A percentile compares a stretch with the other conserved stretches of the same genome.
Evolutionary conservation across 1,140 invertebrate genomes (phyloP).

Genomic region (Pseudomyrmex gracilis): DNA sequence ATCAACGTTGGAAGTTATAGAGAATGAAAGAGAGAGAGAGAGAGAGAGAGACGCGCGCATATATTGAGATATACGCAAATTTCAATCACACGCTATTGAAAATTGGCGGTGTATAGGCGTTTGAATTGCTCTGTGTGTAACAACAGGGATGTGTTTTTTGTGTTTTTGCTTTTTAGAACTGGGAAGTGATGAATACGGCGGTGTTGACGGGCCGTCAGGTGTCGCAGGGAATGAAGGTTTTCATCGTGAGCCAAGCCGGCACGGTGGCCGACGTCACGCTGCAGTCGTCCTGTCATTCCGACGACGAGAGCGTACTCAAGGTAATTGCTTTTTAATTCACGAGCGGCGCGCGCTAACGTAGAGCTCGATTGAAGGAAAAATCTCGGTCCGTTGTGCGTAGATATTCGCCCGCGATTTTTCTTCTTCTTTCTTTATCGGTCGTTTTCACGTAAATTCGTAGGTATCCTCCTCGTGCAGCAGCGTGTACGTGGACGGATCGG

Average conservation of each 20-base stretch:
- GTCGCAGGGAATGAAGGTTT: constrained; percentile 97
- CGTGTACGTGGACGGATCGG: constrained; percentile 98
- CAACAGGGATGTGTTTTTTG: constrained; percentile 14
- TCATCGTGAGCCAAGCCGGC: constrained; percentile 96
- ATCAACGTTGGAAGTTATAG: constrained; percentile 38
- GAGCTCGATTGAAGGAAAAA: constrained; percentile 10
- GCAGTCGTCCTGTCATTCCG: constrained; percentile 97
- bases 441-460: constrained; percentile 85
- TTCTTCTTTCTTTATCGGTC: not conserved
- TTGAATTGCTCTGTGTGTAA: not conserved
- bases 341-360: not conserved
- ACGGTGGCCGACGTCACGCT: constrained; percentile 97
- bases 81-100: constrained; percentile 38
- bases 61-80: constrained; percentile 56
- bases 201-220: constrained; percentile 97
- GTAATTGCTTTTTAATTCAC: constrained; percentile 85
- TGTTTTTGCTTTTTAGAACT: constrained; percentile 89
- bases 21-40: not conserved
- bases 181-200: constrained; percentile 98
- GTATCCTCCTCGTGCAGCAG: constrained; percentile 98
- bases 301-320: constrained; percentile 98
- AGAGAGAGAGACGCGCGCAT: not conserved
- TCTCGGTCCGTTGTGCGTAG: constrained; percentile 5
- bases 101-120: constrained; percentile 11
- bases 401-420: not conserved